Base-by-base conservation (phyloP, 2,888 invertebrate genomes). In the Argyresthia albistria region DNA sequence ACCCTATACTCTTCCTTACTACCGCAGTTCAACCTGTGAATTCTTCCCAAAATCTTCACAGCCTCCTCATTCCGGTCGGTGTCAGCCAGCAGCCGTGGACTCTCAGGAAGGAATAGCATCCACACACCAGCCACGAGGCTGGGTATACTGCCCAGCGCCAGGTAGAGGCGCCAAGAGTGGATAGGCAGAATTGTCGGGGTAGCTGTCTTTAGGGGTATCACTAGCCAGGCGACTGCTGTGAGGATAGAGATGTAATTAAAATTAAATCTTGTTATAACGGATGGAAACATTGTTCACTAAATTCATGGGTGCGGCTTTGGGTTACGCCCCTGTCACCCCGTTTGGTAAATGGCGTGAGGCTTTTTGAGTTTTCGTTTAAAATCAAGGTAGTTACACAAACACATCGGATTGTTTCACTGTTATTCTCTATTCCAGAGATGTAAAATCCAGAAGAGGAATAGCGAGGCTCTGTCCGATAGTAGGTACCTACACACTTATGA, bases 161-260 rank as follows among this genome's bases (percentile, higher is more conserved):
- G 72, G 65, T 91, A 92, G 25, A 93, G 69, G 42, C 94, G 80
- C 94, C 94, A 94, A n/a, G 93, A 92, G 65, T 90, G 89, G 54
- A 90, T 88, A 0, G 84, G 80, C 39, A 91, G 58, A 8, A 77
- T 51, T 0, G 80, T 76, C 0, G 69, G 58, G 47, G 66, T 62
- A 4, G 61, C 58, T 6, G 71, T 55, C 55, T 81, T 80, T 59
- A 81, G 73, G 0, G 93, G 93, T 48, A 93, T 89, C 4, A 93
- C 81, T 4, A 90, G 58, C 92, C 92, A 92, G 0, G 93, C 91
- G 46, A 91, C 60, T 35, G 90, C 92, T 89, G 76, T 43, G 76
- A 52, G 6, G 54, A 46, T 25, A 25, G 3, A 25, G 6, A 6
- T n/a, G n/a, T 39, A 39, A 39, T 11, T 39, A 3, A 39, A 39